Evolutionary conservation across 2,888 invertebrate species (phyloP), one percentile per base, ranked within the genome.

Genomic region (Sphaeridia pumilis): DNA sequence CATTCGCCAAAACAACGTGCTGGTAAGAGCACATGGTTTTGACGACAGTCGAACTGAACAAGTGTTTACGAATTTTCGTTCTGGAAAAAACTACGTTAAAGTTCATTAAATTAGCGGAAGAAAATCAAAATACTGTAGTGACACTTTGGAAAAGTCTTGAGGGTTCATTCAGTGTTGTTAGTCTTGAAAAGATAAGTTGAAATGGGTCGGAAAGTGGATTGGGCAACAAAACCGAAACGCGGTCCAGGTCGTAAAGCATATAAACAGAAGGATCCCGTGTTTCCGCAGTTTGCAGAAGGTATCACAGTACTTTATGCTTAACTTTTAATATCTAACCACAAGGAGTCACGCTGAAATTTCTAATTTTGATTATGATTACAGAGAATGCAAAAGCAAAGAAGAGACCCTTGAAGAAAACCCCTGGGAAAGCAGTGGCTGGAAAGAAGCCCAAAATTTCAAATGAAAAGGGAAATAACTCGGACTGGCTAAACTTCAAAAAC

Each of bases 141-240:
- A 14, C 31, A 31, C 31, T 31, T 31, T 31, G 31, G 7, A 7
- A 31, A 31, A n/a, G n/a, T n/a, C n/a, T n/a, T n/a, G n/a, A n/a
- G n/a, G n/a, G n/a, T n/a, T n/a, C n/a, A n/a, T n/a, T n/a, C n/a
- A n/a, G n/a, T n/a, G n/a, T n/a, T n/a, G n/a, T n/a, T n/a, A n/a
- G n/a, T n/a, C n/a, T n/a, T n/a, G n/a, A n/a, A n/a, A n/a, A n/a
- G n/a, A n/a, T n/a, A n/a, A n/a, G 20, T 17, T 38, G 20, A 66
- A 67, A 90, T 90, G 90, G 89, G 89, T 58, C 77, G 89, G 38
- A 89, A 87, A 73, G 87, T 84, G 3, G 83, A 84, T 67, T 88
- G 82, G 69, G 77, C 76, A 63, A 84, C 84, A 65, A 77, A 80
- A 62, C 78, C 77, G 2, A 85, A 85, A 68, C 83, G 81, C 66